Evolutionary conservation across 2,797 vertebrate genomes (phyloP), one percentile per base, ranked within the genome.

Genomic region (Alouatta caraya): DNA sequence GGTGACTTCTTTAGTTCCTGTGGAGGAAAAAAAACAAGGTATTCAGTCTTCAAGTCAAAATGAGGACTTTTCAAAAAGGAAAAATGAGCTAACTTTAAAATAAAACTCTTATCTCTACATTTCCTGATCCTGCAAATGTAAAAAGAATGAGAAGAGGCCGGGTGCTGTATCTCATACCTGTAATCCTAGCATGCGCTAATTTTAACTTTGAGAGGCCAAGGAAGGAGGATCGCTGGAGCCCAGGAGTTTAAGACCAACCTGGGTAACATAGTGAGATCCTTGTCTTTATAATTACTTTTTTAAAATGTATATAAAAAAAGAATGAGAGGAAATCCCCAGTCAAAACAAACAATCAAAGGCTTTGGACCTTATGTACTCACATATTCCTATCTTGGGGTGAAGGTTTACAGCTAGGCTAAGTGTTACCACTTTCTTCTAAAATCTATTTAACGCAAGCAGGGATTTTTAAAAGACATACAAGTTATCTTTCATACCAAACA

Each of bases 1-100:
- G 37, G 44, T n/a, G 39, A 50, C 21, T 42, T 28, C 37, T 80
- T 90, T 30, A 81, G 33, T 79, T 59, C 14, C 37, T 8, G 39
- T 52, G 17, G 6, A 57, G n/a, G 28, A 39, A 42, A 55, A 55
- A 28, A 80, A 55, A 28, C 59, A 61, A 5, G n/a, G 2, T 21
- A 75, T 78, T 64, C 26, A 59, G 73, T 72, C 78, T 82, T 59
- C 37, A 8, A 28, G 39, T 85, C 73, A 93, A 96, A 94, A 92
- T 30, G 19, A 81, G 6, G 11, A 94, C 72, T 64, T 81, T 73
- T 88, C 55, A 64, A 88, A 92, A 92, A 89, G n/a, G 48, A 73
- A 14, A 44, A 85, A 59, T 17, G 26, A 59, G n/a, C 64, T 93
- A 17, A 87, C 83, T 94, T 89, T 12, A 91, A 95, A 87, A 93